Evolutionary conservation across 2,888 invertebrate species (phyloP).

Genomic region (Lepas anatifera): DNA sequence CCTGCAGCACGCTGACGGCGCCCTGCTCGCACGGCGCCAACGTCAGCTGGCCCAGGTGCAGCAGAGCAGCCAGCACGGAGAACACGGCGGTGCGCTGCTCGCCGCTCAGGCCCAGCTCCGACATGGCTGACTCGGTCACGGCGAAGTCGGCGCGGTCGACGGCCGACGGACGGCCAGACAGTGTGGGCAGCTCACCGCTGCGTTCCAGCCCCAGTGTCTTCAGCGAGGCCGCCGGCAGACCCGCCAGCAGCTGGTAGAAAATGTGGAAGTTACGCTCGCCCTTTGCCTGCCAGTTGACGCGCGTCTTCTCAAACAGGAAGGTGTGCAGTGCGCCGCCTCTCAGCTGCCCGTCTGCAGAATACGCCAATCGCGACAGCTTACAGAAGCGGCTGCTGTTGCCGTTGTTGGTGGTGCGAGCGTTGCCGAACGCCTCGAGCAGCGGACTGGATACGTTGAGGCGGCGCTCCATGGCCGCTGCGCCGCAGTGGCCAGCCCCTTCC

Average conservation of each 20-base stretch:
- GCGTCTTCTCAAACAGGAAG: constrained; percentile 1
- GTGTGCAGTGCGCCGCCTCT: neutral
- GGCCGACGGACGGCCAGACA: neutral
- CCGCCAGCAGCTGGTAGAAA: constrained; percentile 68
- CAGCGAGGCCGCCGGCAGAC: constrained; percentile 53
- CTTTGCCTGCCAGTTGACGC: neutral
- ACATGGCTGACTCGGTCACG: neutral
- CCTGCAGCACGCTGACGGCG: neutral
- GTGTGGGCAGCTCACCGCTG: constrained; percentile 14
- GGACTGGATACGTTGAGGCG: neutral
- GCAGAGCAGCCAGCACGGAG: constrained; percentile 58
- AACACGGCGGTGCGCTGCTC: constrained; percentile 60
- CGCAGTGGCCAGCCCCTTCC: neutral
- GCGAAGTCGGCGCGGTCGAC: neutral
- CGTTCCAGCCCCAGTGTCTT: constrained; percentile 52
- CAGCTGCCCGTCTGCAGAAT: neutral
- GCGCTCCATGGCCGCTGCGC: neutral
- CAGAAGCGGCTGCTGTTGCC: constrained; percentile 7
- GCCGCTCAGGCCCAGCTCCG: constrained; percentile 54
- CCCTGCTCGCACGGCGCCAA: constrained; percentile 40
- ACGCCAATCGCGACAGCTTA: neutral
- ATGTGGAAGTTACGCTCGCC: constrained; percentile 69
- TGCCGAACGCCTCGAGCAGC: constrained; percentile 1
- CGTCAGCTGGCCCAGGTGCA: constrained; percentile 59
- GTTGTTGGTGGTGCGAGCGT: neutral